Evolutionary conservation across 2,888 invertebrate species (phyloP), one percentile per base, ranked within the genome.

Genomic region (Autographa gamma): DNA sequence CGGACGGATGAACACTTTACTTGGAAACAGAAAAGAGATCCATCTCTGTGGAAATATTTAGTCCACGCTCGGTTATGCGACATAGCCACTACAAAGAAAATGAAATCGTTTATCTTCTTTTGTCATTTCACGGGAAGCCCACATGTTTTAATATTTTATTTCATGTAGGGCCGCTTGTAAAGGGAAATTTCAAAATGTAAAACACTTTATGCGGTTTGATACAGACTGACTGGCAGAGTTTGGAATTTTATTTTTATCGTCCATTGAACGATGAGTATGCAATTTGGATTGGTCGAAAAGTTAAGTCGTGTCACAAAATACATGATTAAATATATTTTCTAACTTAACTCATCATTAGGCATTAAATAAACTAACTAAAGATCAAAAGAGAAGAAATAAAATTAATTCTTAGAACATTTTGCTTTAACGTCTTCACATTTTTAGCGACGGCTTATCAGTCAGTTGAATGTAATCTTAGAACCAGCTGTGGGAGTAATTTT

Each of bases 401-500:
- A 16, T n/a, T 16, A 6, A 7, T 3, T 48, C n/a, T 7, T n/a
- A 48, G n/a, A n/a, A 48, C 14, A 6, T 48, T n/a, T n/a, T 48
- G 48, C 48, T 48, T 7, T 48, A 3, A 43, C 3, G 4, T 1
- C 3, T 43, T 38, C 32, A 32, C 38, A 31, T 48, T 38, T 62
- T 31, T 61, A 41, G 1, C 18, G 18, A 32, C 32, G 18, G 19
- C 52, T 58, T 48, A n/a, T 62, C 60, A 66, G 48, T 48, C 34
- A 71, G 73, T 74, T 73, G 66, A 71, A 70, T 69, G 77, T 87
- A 85, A 79, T 77, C 82, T 84, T 81, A 84, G 80, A 63, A 64
- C 77, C 81, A 89, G 84, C 90, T 84, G 67, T 64, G 90, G 87
- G 88, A 87, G 85, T 90, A 89, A 92, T 91, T 82, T 86, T 75